A percentile compares a stretch with the other conserved stretches of the same genome.
phyloP scores from a whole-genome alignment of 1,140 invertebrate species.

The Diploscapter pachys region DNA sequence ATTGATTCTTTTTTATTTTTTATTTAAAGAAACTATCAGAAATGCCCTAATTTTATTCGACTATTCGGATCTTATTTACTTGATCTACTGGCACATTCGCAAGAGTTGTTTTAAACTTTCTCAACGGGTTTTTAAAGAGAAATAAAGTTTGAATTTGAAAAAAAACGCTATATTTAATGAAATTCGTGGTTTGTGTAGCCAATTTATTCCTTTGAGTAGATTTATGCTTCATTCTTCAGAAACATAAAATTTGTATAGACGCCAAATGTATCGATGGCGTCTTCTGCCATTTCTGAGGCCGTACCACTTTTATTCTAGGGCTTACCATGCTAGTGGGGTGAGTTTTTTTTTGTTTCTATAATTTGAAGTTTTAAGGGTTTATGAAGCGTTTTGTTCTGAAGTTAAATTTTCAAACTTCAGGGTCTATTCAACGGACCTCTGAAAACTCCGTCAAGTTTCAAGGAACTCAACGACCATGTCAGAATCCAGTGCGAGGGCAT shows the following conservation, averaged over 20 bases:
- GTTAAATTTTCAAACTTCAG: constrained; percentile 20
- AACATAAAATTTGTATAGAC: not conserved
- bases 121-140: too few species aligned
- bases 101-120: too few species aligned
- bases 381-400: not conserved
- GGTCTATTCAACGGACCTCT: constrained; percentile 37
- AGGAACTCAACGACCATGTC: constrained; percentile 27
- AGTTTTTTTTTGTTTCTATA: not conserved
- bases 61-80: too few species aligned
- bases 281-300: not conserved
- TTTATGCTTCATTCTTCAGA: too few species aligned
- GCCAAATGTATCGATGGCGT: not conserved
- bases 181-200: too few species aligned
- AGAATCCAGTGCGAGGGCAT: constrained; percentile 11
- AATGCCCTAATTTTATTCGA: too few species aligned
- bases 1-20: too few species aligned
- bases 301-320: not conserved
- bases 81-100: too few species aligned
- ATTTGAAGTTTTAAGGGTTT: not conserved
- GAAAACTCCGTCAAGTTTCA: constrained; percentile 28
- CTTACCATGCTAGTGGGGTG: not conserved
- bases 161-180: too few species aligned
- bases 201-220: too few species aligned
- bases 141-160: too few species aligned
- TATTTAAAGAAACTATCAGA: too few species aligned